Evolutionary conservation across 1,140 invertebrate species (phyloP), one percentile per base, ranked within the genome.

Genomic region (Drosophila repleta): DNA sequence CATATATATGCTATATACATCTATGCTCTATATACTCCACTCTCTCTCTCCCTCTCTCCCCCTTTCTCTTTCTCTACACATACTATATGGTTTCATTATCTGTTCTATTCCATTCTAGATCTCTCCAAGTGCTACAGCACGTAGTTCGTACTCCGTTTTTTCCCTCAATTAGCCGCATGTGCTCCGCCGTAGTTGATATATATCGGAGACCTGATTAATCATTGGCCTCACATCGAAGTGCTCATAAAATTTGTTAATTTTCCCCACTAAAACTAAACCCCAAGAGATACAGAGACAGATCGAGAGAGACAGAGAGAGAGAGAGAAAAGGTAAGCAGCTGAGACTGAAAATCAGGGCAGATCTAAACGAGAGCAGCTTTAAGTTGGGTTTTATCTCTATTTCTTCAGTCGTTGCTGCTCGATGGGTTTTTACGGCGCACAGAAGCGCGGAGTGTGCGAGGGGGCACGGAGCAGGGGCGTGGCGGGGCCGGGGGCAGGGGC

Each of bases 201-300:
- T 66, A 29, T 41, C 24, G 41, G 39, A 35, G 32, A 39, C 57
- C 51, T 26, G n/a, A 51, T 32, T 67, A 67, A 72, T 72, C 55
- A 60, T 67, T 67, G 39, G 21, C 68, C 61, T 74, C 81, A 70
- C 81, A 81, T 84, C 69, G 74, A 84, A 77, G 74, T 49, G 69
- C 68, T 66, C 46, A 71, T 85, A 70, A 85, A 85, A 87, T 87
- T 77, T 81, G 74, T 77, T 77, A 77, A 84, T 84, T 79, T 78
- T 79, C 62, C 65, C 65, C 65, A 41, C 55, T 60, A 39, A 43
- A 70, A 62, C 10, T 11, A 11, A 35, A n/a, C 13, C 32, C 8
- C 20, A 0, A 52, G 8, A 29, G 11, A 61, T 43, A 18, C 32
- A 67, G 37, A 43, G 20, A 18, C 46, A 53, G 56, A 45, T 7